These are phyloP conservation scores for Xiphydria camelus DNA, from an alignment of 2,888 invertebrate genomes.

Conservation along the genomic window DNA sequence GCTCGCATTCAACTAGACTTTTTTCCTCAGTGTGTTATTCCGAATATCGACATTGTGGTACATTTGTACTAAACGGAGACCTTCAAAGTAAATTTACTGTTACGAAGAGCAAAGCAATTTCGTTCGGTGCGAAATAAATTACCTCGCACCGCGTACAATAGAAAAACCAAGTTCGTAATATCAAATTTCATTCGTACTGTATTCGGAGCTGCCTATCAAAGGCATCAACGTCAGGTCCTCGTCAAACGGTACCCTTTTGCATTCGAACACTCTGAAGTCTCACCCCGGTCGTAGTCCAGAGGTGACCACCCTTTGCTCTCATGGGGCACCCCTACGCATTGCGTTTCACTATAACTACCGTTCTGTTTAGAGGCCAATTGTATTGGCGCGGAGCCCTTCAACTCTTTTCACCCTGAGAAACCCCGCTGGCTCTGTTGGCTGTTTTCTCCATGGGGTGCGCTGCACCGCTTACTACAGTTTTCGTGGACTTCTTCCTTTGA, in stretches of 20 bases:
- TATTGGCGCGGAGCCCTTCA: constrained; percentile 40
- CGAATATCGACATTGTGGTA: too few relatives aligned
- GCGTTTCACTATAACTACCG: constrained; percentile 48
- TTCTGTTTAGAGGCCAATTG: constrained; percentile 51
- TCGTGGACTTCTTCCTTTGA: neutral
- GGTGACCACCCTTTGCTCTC: constrained; percentile 45
- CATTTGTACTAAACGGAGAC: too few relatives aligned
- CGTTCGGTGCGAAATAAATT: too few relatives aligned
- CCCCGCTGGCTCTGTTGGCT: constrained; percentile 47
- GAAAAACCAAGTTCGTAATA: constrained; percentile 38
- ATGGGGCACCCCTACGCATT: constrained; percentile 27
- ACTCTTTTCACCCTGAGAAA: constrained; percentile 40
- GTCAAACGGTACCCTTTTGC: constrained; percentile 38
- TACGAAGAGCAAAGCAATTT: neutral
- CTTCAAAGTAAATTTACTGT: neutral
- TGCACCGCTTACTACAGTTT: constrained; percentile 24
- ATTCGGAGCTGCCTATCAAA: constrained; percentile 40
- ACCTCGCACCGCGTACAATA: too few relatives aligned
- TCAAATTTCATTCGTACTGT: constrained; percentile 38
- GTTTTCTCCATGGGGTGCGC: constrained; percentile 35
- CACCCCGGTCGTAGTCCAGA: constrained; percentile 23
- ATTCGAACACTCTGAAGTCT: too few relatives aligned
- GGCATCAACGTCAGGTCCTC: constrained; percentile 46
- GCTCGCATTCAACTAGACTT: too few relatives aligned
- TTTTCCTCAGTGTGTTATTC: too few relatives aligned